These are phyloP conservation scores for Thymelicus lineola DNA, from an alignment of 2,888 invertebrate genomes.

Conservation along the genomic window DNA sequence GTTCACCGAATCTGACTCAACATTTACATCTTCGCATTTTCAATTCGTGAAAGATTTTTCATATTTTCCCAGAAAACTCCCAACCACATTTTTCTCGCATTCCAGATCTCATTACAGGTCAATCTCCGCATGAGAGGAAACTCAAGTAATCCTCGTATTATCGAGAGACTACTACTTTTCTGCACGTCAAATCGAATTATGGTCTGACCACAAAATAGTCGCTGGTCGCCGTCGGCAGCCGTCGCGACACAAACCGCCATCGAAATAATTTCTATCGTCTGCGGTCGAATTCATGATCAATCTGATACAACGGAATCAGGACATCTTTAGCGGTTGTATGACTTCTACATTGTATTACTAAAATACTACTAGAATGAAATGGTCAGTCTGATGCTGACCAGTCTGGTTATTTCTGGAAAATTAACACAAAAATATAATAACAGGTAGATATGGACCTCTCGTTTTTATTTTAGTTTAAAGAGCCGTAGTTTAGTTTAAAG, in stretches of 20 bases:
- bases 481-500: too few species aligned
- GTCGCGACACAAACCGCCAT: slow-evolving; percentile 20
- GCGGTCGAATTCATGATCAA: slow-evolving; percentile 23
- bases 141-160: neutral
- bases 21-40: too few species aligned
- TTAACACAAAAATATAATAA: too few species aligned
- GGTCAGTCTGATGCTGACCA: too few species aligned
- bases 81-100: too few species aligned
- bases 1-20: too few species aligned
- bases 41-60: too few species aligned
- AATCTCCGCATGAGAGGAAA: neutral
- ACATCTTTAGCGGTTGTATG: neutral
- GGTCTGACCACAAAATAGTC: slow-evolving; percentile 29
- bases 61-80: too few species aligned
- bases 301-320: slow-evolving; percentile 8
- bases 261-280: slow-evolving; percentile 25
- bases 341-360: neutral
- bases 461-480: too few species aligned
- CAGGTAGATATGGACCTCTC: too few species aligned
- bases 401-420: too few species aligned
- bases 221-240: slow-evolving; percentile 18
- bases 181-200: slow-evolving; percentile 33
- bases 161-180: slow-evolving; percentile 21
- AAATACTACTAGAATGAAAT: too few species aligned
- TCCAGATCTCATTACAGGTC: neutral